Base-by-base conservation (phyloP, 2,113 vertebrate genomes). In the Sinocyclocheilus rhinocerous region DNA sequence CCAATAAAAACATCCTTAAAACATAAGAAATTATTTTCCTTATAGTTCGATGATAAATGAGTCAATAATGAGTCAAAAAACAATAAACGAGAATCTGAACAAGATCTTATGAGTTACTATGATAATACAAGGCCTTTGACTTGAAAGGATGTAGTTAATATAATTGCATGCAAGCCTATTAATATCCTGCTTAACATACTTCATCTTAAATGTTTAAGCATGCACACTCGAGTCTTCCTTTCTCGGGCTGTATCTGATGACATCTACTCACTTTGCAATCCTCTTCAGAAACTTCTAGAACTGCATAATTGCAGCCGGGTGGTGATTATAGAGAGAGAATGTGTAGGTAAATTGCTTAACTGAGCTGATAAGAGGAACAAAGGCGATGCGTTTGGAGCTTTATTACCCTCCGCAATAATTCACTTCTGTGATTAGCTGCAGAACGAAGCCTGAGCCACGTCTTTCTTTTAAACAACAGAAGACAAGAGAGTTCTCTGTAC, bases 311-410 rank as follows among this genome's bases (percentile, higher is more conserved):
- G 79, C 24, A 85, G 72, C 2, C 61, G 65, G 29, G 29, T 55
- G 73, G 73, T 87, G 85, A 90, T 88, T 87, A 89, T 88, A 88
- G 33, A 75, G n/a, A 29, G 16, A 42, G 72, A 76, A 79, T 65
- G 69, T 63, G 72, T 86, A 76, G 75, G 73, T 82, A 84, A 88
- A 87, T 85, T 88, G 73, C 29, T 55, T 88, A 65, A 45, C 24
- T 85, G 72, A 86, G 90, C 73, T 81, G 89, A 91, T 89, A 89
- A 88, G 84, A 50, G 81, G 86, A 90, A 92, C 86, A 91, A 88
- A 90, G 77, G 81, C 55, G 83, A 87, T 85, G 81, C 72, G 55
- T 48, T 29, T 86, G 89, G 86, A 70, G 76, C 86, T 90, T 88
- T 88, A 88, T 84, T 83, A 87, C 78, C 75, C 80, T 69, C 57